Percentiles rank a stretch among this genome's conserved stretches.
These are phyloP conservation scores for Hemaris fuciformis DNA, from an alignment of 2,888 invertebrate species.

Conservation along the genomic window DNA sequence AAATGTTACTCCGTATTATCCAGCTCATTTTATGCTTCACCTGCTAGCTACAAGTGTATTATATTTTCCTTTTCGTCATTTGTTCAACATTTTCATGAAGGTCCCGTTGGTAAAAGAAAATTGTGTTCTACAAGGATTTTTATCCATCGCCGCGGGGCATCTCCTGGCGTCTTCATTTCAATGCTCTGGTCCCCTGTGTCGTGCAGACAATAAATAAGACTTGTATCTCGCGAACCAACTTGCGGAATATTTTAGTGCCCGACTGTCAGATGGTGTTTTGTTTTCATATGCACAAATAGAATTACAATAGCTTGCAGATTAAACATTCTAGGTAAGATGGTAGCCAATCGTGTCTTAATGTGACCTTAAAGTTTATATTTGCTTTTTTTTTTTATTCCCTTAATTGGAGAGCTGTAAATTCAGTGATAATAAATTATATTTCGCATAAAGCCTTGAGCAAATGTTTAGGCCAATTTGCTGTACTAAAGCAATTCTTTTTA, in stretches of 20 bases:
- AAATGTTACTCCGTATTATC: slow-evolving; percentile 7
- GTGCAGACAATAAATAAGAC: slow-evolving; percentile 9
- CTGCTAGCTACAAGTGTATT: slow-evolving; percentile 30
- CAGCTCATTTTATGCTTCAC: slow-evolving; percentile 29
- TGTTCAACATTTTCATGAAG: slow-evolving; percentile 30
- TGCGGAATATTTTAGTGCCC: not conserved
- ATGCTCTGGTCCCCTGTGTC: slow-evolving; percentile 7
- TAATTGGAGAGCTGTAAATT: too few relatives aligned
- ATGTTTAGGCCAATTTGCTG: too few relatives aligned
- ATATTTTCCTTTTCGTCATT: slow-evolving; percentile 23
- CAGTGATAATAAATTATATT: too few relatives aligned
- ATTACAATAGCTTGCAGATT: not conserved
- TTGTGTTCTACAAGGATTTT: slow-evolving; percentile 20
- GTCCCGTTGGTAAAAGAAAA: slow-evolving; percentile 24
- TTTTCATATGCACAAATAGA: not conserved
- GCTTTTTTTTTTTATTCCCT: too few relatives aligned
- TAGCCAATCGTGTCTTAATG: not conserved
- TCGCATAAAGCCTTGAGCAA: too few relatives aligned
- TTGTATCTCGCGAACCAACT: not conserved
- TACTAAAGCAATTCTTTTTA: too few relatives aligned
- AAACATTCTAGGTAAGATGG: not conserved
- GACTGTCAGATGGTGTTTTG: not conserved
- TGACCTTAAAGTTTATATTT: too few relatives aligned
- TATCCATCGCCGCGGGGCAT: slow-evolving; percentile 17
- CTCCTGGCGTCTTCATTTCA: slow-evolving; percentile 11